A percentile compares a stretch with the other conserved stretches of the same genome.
These are phyloP conservation scores for Coryphaenoides rupestris DNA, from an alignment of 2,113 vertebrate genomes.

Conservation along the genomic window DNA sequence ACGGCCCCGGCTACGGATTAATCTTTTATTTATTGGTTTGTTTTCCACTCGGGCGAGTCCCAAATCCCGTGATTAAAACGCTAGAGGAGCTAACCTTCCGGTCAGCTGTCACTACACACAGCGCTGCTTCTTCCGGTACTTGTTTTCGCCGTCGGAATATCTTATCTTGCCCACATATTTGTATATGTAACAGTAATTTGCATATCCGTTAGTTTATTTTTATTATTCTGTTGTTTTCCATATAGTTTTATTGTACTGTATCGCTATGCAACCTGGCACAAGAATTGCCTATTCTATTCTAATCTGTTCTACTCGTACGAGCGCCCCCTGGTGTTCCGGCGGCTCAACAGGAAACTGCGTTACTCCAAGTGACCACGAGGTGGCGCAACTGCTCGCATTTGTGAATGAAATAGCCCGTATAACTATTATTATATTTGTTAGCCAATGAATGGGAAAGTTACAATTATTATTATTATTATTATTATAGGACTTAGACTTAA, in stretches of 20 bases:
- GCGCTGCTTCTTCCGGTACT: neutral
- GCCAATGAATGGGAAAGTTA: neutral
- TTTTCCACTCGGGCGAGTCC: constrained; percentile 6
- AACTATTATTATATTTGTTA: neutral
- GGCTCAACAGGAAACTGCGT: neutral
- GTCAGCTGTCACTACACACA: constrained; percentile 5
- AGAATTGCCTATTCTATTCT: too few species aligned
- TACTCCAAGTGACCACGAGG: constrained; percentile 19
- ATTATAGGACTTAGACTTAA: too few species aligned
- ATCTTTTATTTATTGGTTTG: constrained; percentile 72
- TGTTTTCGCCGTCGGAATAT: too few species aligned
- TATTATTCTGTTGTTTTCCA: too few species aligned
- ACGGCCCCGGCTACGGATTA: constrained; percentile 31
- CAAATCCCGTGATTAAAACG: constrained; percentile 41
- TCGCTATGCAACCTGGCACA: too few species aligned
- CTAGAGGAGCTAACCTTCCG: neutral
- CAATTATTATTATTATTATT: neutral
- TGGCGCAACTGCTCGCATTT: constrained; percentile 25
- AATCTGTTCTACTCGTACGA: neutral
- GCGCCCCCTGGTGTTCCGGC: neutral
- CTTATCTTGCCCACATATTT: too few species aligned
- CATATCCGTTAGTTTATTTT: too few species aligned
- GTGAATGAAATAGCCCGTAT: neutral
- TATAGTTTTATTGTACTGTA: too few species aligned
- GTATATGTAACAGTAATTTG: too few species aligned